Conservation (phyloP, 2,113 vertebrate genomes). For the Pituophis catenifer region DNA sequence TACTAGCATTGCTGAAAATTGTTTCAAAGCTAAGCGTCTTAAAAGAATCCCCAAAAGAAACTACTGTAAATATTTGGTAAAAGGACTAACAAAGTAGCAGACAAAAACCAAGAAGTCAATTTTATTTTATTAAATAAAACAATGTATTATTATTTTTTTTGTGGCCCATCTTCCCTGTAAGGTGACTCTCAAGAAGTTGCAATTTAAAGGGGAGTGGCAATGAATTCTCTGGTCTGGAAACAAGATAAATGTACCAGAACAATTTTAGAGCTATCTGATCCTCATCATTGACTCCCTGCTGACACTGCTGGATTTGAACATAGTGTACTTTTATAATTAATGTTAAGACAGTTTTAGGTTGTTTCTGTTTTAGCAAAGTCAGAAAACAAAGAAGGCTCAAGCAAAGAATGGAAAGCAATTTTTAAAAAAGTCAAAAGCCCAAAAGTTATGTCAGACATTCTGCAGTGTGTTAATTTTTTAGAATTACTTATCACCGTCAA, state of each 20-base stretch:
- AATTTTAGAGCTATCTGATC: slow-evolving; percentile 32
- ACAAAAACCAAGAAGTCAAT: not conserved
- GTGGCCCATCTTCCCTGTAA: too few species aligned
- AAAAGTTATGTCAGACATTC: slow-evolving; percentile 37
- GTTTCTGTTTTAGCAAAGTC: slow-evolving; percentile 27
- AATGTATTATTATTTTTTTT: too few species aligned
- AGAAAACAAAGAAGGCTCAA: slow-evolving; percentile 34
- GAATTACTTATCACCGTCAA: slow-evolving; percentile 36
- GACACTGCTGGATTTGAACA: slow-evolving; percentile 28
- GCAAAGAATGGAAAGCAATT: slow-evolving; percentile 20
- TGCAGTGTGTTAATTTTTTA: slow-evolving; percentile 26
- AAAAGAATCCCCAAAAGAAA: not conserved
- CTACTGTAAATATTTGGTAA: not conserved
- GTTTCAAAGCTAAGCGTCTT: not conserved
- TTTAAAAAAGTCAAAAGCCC: slow-evolving; percentile 12
- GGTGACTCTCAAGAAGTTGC: not conserved
- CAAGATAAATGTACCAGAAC: slow-evolving; percentile 36
- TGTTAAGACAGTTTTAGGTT: slow-evolving; percentile 22
- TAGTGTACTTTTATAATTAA: slow-evolving; percentile 25
- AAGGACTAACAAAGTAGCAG: not conserved
- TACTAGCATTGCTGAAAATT: not conserved
- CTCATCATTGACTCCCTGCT: slow-evolving; percentile 34
- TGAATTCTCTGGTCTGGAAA: slow-evolving; percentile 18
- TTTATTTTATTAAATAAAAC: too few species aligned
- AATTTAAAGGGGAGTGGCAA: not conserved